Base-by-base conservation (phyloP, 2,797 vertebrate species). In the Fundulus diaphanus region DNA sequence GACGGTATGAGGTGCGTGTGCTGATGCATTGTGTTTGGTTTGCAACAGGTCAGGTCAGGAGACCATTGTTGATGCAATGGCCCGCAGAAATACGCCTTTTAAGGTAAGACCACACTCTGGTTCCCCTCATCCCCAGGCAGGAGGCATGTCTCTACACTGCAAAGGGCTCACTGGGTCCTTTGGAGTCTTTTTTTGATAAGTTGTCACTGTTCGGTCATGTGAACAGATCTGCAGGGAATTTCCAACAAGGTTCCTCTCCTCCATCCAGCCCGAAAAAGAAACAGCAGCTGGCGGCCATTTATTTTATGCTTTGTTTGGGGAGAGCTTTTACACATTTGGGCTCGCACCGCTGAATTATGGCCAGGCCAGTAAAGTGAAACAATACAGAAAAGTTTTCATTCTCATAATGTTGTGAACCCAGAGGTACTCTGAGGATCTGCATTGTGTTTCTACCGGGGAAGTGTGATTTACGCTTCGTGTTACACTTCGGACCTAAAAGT, bases 61-160 rank as follows among this genome's bases (percentile, higher is more conserved):
- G 70, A 81, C 75, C 88, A 88, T 93, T 93, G 79, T 83, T 87
- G 66, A 44, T 7, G 29, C 85, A 80, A 69, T 74, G 82, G 81
- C 54, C 59, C 68, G 80, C 77, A 74, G 80, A 77, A 88, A 93
- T 92, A 90, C 93, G 82, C 94, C 93, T 93, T 95, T 95, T 95
- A 95, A 94, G 94, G 95, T 88, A 92, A 92, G 88, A 85, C 86
- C 82, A 74, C 82, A 73, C 78, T 89, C 80, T 85, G 85, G 78
- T 89, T 86, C 84, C 84, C 73, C 78, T 82, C 81, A n/a, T 82
- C 86, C 85, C 75, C 79, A 27, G 68, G 56, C 76, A 70, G 11
- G 72, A 67, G 40, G 81, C 82, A 85, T 87, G 87, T 81, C 70
- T 63, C 70, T 65, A 75, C 78, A 83, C 86, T 84, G 77, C 65